Base-by-base conservation (phyloP, 2,888 invertebrate genomes). In the Dryomyza anilis region DNA sequence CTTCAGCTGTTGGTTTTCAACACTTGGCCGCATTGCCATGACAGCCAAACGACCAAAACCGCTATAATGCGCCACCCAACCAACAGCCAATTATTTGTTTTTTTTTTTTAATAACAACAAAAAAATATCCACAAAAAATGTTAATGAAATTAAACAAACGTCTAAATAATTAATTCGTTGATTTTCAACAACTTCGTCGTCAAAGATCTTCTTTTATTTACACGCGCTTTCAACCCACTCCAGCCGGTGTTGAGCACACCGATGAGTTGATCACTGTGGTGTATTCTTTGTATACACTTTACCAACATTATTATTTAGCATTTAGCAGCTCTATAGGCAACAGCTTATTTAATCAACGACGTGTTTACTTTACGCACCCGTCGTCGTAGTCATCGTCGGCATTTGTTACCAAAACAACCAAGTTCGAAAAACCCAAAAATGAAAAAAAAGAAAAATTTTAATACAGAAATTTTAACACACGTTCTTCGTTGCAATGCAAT, bases 341-440 rank as follows among this genome's bases (percentile, higher is more conserved):
- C n/a, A n/a, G n/a, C 67, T 65, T 71, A 68, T 71, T 73, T 72
- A 72, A 70, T 69, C 70, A 70, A 67, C 61, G 68, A 58, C 65
- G 69, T 79, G 77, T 79, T 79, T 79, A 76, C 67, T 73, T 77
- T 78, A 78, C 78, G 74, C 78, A 78, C 77, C 78, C 76, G 77
- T 78, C 76, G 80, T 76, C 76, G 71, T 76, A 77, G 72, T 70
- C 65, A 46, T 64, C 61, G 67, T 4, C n/a, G n/a, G n/a, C n/a
- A n/a, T n/a, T n/a, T n/a, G n/a, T n/a, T n/a, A n/a, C n/a, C n/a
- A n/a, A n/a, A n/a, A n/a, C n/a, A n/a, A n/a, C n/a, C n/a, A n/a
- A n/a, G n/a, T n/a, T n/a, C n/a, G n/a, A n/a, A n/a, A 57, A 53
- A 56, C 19, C 36, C 50, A 63, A 27, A 16, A 63, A 66, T 16